Evolutionary conservation across 2,113 vertebrate genomes (phyloP), one percentile per base, ranked within the genome.

Genomic region (Ammodytes marinus): DNA sequence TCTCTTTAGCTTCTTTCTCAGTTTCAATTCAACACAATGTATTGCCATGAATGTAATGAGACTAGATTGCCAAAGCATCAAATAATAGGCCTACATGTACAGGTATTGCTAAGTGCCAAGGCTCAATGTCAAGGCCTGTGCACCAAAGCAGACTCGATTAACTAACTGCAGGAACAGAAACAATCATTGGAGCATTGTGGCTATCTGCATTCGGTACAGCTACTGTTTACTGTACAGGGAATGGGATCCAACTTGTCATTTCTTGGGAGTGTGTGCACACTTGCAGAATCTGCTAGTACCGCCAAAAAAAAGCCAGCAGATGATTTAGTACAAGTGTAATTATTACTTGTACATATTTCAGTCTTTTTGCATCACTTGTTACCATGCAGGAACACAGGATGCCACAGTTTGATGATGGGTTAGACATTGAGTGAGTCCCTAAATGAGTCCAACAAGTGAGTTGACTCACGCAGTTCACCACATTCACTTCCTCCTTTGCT

Each of bases 201-300:
- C 66, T 49, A 66, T 74, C 15, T 74, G 69, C 39, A 42, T 37
- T n/a, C 17, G 69, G 17, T 40, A 10, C 40, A 8, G 55, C 46
- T 46, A 15, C 50, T 17, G 70, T 69, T 78, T 57, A 14, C 66
- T 13, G 11, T 61, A 3, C 50, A 52, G 64, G 4, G 10, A 71
- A 63, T 46, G 0, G 37, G 14, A 14, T 12, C 65, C 40, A 60
- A 14, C 15, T 11, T 47, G 17, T 27, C 27, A 40, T 54, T 47
- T 17, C 6, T 17, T 59, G 37, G 37, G 66, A 68, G 47, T 67
- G 27, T 47, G 59, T 57, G 40, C 13, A 64, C 39, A 37, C 35
- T 55, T 27, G 17, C 45, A 73, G 46, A 5, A 27, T 42, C 19
- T 71, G 9, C 15, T 19, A 42, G 58, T 42, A 17, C 39, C 15